Evolutionary conservation across 2,888 invertebrate species (phyloP).

Genomic region (Yponomeuta sedellus): DNA sequence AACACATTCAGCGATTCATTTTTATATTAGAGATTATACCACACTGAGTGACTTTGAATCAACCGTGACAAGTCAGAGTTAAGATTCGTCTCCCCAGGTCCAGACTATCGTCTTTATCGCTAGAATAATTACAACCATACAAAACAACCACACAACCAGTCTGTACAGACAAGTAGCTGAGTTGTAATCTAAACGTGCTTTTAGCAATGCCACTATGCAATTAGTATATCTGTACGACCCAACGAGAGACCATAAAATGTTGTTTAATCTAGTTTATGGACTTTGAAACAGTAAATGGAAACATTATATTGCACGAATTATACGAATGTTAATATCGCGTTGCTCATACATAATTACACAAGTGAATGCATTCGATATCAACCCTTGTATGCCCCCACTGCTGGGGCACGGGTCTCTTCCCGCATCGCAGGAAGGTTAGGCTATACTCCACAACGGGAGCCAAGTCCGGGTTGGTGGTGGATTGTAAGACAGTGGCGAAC

Average conservation of each 20-base stretch:
- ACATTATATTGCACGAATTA: not conserved
- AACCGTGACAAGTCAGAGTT: not conserved
- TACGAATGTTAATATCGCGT: not conserved
- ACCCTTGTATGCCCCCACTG: no score
- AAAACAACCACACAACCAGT: not conserved
- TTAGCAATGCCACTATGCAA: not conserved
- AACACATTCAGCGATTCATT: no score
- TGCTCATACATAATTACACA: no score
- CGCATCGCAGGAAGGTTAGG: no score
- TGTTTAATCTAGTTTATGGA: not conserved
- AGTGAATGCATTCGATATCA: no score
- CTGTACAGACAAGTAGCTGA: not conserved
- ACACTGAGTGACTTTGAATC: no score
- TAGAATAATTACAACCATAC: not conserved
- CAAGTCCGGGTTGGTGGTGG: no score
- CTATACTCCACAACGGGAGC: no score
- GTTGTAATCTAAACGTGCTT: not conserved
- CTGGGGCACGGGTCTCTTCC: no score
- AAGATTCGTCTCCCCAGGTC: not conserved
- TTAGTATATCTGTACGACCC: not conserved
- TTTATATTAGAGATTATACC: no score
- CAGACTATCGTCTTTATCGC: not conserved
- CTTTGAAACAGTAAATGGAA: constrained; percentile 10
- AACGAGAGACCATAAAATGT: not conserved
- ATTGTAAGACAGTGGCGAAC: no score